These are phyloP conservation scores for Acromyrmex charruanus DNA, from an alignment of 1,140 invertebrate species.

Conservation along the genomic window DNA sequence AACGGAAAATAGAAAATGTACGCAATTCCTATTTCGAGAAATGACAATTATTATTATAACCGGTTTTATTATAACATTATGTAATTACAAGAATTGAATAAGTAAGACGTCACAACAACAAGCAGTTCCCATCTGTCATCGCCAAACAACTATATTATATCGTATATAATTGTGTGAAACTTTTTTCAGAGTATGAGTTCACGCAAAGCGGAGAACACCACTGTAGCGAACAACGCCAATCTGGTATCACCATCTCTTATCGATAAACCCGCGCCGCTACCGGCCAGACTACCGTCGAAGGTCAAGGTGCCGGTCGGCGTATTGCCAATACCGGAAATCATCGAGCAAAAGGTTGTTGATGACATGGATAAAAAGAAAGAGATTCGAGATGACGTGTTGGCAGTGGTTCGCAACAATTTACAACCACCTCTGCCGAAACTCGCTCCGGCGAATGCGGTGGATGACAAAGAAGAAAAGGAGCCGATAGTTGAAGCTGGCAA, in stretches of 20 bases:
- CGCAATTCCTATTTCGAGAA: neutral
- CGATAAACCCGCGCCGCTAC: slow-evolving; percentile 56
- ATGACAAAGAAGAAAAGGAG: slow-evolving; percentile 63
- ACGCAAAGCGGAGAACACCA: slow-evolving; percentile 69
- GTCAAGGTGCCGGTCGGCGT: slow-evolving; percentile 83
- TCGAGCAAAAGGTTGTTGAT: slow-evolving; percentile 70
- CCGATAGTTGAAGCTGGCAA: slow-evolving; percentile 67
- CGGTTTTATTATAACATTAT: neutral
- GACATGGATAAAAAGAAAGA: slow-evolving; percentile 62
- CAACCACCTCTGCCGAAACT: slow-evolving; percentile 9
- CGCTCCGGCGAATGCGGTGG: neutral
- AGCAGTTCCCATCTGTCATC: neutral
- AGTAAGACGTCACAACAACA: neutral
- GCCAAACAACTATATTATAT: neutral
- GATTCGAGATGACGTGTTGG: slow-evolving; percentile 4
- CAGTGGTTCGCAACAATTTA: slow-evolving; percentile 31
- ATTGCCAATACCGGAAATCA: slow-evolving; percentile 82
- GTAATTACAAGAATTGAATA: slow-evolving; percentile 2
- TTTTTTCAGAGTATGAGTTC: slow-evolving; percentile 78
- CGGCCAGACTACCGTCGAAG: slow-evolving; percentile 68
- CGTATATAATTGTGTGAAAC: neutral
- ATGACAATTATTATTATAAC: neutral
- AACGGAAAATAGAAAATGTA: neutral
- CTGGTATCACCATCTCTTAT: slow-evolving; percentile 69
- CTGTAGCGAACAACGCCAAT: slow-evolving; percentile 70